phyloP scores from a whole-genome alignment of 2,888 invertebrate species.

The Cheilosia soror region DNA sequence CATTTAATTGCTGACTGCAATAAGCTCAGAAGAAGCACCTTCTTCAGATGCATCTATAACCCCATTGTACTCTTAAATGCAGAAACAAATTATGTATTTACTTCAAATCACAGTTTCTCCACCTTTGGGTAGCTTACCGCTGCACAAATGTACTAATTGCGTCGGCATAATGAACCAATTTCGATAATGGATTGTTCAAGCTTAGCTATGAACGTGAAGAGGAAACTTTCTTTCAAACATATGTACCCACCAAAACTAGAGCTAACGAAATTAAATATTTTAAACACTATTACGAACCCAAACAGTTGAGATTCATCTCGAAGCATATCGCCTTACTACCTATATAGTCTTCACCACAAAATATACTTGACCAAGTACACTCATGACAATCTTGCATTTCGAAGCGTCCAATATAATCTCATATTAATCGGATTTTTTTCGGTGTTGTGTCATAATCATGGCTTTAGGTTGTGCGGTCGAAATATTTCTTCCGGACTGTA shows the following conservation, averaged over 20 bases:
- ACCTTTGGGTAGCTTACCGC: not conserved
- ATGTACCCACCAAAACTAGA: not conserved
- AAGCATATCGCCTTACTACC: not conserved
- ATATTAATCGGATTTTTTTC: not conserved
- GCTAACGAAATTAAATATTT: not conserved
- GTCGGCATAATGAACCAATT: not conserved
- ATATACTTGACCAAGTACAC: too few species aligned
- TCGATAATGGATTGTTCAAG: not conserved
- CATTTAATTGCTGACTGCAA: not conserved
- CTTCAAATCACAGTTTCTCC: not conserved
- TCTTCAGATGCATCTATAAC: not conserved
- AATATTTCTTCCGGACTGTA: slow-evolving; percentile 1
- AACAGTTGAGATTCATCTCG: not conserved
- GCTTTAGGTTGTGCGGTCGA: not conserved
- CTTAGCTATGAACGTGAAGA: not conserved
- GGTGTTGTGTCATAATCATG: not conserved
- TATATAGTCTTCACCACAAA: too few species aligned
- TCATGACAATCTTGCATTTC: not conserved
- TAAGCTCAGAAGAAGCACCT: not conserved
- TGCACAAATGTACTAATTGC: not conserved
- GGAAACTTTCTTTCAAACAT: not conserved
- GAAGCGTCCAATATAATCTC: not conserved
- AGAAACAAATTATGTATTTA: not conserved
- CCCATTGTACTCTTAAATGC: not conserved
- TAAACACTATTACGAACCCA: not conserved